These are phyloP conservation scores for Agrenia bidenticulata DNA, from an alignment of 2,888 invertebrate genomes.

Conservation along the genomic window DNA sequence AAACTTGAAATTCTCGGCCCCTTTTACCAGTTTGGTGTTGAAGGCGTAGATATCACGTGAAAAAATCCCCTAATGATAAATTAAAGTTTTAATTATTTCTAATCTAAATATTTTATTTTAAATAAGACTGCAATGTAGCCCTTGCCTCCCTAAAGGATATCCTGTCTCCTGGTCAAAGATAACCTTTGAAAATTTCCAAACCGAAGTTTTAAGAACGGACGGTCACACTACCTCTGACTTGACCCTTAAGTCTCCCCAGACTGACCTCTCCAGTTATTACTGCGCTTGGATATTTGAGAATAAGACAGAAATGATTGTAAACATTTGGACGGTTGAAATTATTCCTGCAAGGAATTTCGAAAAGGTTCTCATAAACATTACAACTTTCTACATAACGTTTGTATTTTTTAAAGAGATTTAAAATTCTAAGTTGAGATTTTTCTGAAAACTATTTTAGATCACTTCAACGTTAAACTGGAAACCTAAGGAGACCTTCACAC, in stretches of 20 bases:
- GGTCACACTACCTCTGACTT: neutral
- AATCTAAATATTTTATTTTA: neutral
- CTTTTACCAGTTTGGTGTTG: neutral
- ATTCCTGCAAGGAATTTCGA: neutral
- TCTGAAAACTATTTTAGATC: no score
- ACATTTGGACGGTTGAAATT: slow-evolving; percentile 6
- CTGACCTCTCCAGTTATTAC: neutral
- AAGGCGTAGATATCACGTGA: neutral
- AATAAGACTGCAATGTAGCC: neutral
- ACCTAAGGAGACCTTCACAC: neutral
- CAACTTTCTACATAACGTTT: no score
- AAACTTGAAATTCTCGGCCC: neutral
- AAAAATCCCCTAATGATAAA: neutral
- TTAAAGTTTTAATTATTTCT: neutral
- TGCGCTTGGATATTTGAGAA: neutral
- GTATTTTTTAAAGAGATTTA: no score
- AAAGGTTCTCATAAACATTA: no score
- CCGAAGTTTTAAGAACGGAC: neutral
- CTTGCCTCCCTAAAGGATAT: neutral
- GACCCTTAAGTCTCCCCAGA: neutral
- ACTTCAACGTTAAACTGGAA: no score
- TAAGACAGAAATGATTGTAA: slow-evolving; percentile 1
- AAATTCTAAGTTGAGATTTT: no score
- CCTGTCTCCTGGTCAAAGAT: slow-evolving; percentile 1
- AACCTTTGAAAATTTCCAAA: neutral